A percentile compares a stretch with the other conserved stretches of the same genome.
phyloP scores from a whole-genome alignment of 2,113 vertebrate species.

The Amazona vittata region DNA sequence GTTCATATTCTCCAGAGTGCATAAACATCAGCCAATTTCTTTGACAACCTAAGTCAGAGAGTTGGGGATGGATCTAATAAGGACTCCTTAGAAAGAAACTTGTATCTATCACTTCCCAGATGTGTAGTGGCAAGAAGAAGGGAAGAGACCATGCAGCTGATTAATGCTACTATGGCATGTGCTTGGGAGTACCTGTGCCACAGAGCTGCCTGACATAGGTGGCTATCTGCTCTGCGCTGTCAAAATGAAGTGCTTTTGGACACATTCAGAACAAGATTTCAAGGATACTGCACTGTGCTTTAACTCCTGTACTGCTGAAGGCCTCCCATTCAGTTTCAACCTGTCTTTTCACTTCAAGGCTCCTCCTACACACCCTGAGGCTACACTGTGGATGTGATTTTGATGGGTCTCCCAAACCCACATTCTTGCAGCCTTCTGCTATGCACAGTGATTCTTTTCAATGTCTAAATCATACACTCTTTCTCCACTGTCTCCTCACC shows the following conservation, averaged over 20 bases:
- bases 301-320: not conserved
- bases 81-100: not conserved
- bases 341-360: not conserved
- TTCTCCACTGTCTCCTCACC: not conserved
- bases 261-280: not conserved
- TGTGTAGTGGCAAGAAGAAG: not conserved
- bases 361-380: not conserved
- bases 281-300: not conserved
- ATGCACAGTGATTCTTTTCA: not conserved
- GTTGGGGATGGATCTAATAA: not conserved
- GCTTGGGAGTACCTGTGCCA: not conserved
- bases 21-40: not conserved
- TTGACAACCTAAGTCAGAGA: not conserved
- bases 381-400: not conserved
- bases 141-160: not conserved
- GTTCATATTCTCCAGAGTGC: not conserved
- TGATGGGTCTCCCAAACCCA: rapidly evolving
- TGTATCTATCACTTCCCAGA: not conserved
- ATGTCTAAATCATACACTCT: not conserved
- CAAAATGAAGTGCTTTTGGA: not conserved
- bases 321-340: not conserved
- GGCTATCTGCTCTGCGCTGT: not conserved
- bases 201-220: not conserved
- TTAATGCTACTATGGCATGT: not conserved
- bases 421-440: not conserved